These are phyloP conservation scores for Xestia sexstrigata DNA, from an alignment of 2,888 invertebrate genomes.

Conservation along the genomic window DNA sequence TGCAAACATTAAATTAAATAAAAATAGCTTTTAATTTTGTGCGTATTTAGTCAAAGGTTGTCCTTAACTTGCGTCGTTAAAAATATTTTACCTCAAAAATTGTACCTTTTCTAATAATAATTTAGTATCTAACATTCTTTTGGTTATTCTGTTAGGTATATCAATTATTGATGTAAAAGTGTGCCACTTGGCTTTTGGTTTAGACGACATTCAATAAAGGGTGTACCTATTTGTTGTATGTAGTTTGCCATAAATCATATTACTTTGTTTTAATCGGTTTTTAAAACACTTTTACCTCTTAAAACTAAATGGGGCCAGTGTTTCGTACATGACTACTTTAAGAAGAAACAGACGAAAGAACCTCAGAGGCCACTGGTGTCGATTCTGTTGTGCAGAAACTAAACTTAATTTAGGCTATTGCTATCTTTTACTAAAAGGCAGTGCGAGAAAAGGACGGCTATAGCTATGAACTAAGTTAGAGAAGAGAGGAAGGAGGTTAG, in stretches of 20 bases:
- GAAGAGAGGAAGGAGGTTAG: too few species aligned
- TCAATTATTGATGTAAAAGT: background rate
- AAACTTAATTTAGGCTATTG: too few species aligned
- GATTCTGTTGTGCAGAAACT: too few species aligned
- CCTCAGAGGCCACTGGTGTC: too few species aligned
- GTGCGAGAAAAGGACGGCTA: too few species aligned
- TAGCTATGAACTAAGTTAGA: too few species aligned
- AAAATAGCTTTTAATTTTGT: background rate
- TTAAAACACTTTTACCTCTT: too few species aligned
- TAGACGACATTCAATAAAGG: background rate
- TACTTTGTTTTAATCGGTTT: too few species aligned
- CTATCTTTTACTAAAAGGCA: too few species aligned
- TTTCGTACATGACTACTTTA: too few species aligned
- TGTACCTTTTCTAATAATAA: background rate
- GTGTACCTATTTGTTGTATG: background rate
- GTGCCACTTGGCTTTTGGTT: background rate
- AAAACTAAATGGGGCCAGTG: too few species aligned
- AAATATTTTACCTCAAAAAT: background rate
- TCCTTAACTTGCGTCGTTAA: background rate
- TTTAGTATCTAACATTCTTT: background rate
- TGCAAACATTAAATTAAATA: constrained; percentile 28
- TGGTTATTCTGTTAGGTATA: background rate
- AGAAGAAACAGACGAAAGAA: too few species aligned
- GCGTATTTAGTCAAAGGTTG: background rate
- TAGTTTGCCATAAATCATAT: background rate